phyloP scores from a whole-genome alignment of 1,140 invertebrate genomes.

The Periplaneta americana region DNA sequence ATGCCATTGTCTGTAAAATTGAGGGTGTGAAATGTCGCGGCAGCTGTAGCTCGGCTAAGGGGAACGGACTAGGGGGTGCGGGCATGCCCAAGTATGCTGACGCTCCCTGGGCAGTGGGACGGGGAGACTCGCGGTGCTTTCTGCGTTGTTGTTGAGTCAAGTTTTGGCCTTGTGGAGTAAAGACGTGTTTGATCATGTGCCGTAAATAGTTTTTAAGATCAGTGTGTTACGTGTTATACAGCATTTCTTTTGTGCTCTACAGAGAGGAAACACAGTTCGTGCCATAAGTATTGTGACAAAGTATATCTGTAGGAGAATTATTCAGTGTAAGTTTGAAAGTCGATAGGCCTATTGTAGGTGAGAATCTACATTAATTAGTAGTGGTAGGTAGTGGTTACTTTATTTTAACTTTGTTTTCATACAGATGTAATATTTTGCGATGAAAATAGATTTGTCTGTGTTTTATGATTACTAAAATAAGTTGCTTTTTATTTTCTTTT shows the following conservation, averaged over 20 bases:
- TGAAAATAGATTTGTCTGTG: no score
- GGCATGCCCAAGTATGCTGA: slow-evolving; percentile 13
- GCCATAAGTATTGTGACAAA: neutral
- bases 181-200: neutral
- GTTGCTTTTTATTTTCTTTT: neutral
- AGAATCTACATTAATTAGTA: no score
- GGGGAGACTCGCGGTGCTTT: neutral
- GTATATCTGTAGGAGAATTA: no score
- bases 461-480: neutral
- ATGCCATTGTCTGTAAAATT: neutral
- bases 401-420: no score
- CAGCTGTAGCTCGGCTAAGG: neutral
- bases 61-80: slow-evolving; percentile 8
- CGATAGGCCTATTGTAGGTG: no score
- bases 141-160: neutral
- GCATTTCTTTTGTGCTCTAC: neutral
- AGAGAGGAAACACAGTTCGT: neutral
- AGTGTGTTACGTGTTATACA: neutral
- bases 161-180: neutral
- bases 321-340: no score
- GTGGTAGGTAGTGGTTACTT: no score
- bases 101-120: slow-evolving; percentile 7
- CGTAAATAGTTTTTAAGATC: neutral
- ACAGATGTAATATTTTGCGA: neutral
- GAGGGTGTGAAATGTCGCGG: neutral